Conservation (phyloP, 2,113 vertebrate genomes). For the Thryonomys swinderianus region DNA sequence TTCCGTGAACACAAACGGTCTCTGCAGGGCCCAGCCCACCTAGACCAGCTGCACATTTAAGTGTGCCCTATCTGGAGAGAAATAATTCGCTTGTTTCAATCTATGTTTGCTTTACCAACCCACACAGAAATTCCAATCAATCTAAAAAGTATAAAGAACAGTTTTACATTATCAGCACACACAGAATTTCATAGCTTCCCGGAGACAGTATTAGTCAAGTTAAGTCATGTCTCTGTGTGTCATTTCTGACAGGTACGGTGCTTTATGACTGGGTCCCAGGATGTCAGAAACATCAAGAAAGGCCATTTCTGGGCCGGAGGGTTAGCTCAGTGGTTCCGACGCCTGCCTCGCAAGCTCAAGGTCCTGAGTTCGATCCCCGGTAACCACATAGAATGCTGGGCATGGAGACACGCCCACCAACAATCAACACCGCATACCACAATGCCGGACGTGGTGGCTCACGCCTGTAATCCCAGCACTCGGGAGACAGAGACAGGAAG, state of each 20-base stretch:
- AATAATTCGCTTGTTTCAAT: neutral
- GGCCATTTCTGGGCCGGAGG: no score
- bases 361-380: no score
- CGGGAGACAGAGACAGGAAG: no score
- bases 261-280: slow-evolving; percentile 24
- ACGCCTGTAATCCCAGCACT: no score
- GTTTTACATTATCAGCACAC: neutral
- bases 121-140: slow-evolving; percentile 37
- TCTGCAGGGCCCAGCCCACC: neutral
- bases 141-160: neutral
- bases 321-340: no score
- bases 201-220: neutral
- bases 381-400: no score
- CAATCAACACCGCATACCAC: no score
- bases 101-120: slow-evolving; percentile 27
- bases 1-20: neutral
- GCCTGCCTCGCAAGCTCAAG: no score
- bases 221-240: neutral
- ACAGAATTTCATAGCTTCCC: neutral
- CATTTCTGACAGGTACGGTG: neutral
- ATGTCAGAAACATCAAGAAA: slow-evolving; percentile 27
- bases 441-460: no score
- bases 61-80: neutral
- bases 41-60: neutral
- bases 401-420: no score